phyloP scores from a whole-genome alignment of 2,113 vertebrate species.

The Scolopax mira region DNA sequence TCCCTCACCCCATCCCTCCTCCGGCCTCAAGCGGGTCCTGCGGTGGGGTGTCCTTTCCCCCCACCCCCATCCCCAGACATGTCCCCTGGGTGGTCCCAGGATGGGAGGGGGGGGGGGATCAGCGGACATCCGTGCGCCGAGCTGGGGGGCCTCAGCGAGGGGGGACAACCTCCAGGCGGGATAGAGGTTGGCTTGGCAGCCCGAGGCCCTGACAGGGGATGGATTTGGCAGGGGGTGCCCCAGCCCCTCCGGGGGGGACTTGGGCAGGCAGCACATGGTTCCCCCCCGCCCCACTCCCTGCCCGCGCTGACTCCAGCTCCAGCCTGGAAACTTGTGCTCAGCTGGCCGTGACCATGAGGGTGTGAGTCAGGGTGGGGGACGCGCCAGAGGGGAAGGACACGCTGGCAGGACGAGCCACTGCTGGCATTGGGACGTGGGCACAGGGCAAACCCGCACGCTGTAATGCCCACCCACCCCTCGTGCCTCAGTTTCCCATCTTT shows the following conservation, averaged over 20 bases:
- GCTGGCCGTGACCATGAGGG: neutral
- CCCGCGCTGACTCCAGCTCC: neutral
- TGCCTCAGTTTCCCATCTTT: neutral
- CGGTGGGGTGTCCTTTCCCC: neutral
- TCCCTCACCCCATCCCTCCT: neutral
- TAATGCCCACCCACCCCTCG: neutral
- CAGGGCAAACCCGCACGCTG: neutral
- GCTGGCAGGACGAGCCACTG: neutral
- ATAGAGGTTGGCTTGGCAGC: neutral
- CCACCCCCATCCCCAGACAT: neutral
- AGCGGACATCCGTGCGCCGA: neutral
- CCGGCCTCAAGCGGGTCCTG: neutral
- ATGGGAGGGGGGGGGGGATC: slow-evolving; percentile 1
- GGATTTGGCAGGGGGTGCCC: neutral
- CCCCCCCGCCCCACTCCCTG: no score
- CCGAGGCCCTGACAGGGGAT: neutral
- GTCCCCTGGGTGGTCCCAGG: slow-evolving; percentile 43
- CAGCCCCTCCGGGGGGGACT: neutral
- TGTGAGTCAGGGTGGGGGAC: slow-evolving; percentile 34
- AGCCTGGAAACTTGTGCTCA: slow-evolving; percentile 42
- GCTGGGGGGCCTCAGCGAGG: slow-evolving; percentile 25
- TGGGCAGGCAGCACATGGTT: neutral
- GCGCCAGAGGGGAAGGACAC: neutral
- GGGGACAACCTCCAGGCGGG: neutral
- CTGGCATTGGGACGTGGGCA: neutral